Conservation (phyloP, 2,888 invertebrate genomes). For the Oligia strigilis region DNA sequence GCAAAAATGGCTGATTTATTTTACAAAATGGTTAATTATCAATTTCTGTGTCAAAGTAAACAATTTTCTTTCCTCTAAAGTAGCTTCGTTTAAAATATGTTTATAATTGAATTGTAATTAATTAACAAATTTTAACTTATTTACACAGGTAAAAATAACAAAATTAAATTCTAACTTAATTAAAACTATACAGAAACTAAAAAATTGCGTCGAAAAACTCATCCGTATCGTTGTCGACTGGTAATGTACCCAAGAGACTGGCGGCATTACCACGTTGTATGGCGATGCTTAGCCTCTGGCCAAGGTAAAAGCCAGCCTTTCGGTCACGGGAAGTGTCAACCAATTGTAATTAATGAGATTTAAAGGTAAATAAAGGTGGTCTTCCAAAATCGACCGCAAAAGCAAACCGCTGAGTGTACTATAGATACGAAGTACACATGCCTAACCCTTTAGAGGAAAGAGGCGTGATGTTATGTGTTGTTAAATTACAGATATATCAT, state of each 20-base stretch:
- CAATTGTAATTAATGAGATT: neutral
- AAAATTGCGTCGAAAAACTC: too few species aligned
- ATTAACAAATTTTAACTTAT: too few species aligned
- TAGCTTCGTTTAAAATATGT: neutral
- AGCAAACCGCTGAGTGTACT: neutral
- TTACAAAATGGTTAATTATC: neutral
- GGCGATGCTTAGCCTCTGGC: too few species aligned
- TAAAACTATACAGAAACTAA: too few species aligned
- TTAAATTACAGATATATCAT: neutral
- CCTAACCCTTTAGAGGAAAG: neutral
- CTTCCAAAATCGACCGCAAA: neutral
- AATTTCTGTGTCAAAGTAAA: neutral
- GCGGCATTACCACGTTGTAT: too few species aligned
- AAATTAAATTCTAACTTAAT: too few species aligned
- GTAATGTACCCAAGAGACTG: too few species aligned
- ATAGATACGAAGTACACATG: neutral
- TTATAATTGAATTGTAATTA: neutral
- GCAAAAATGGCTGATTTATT: neutral
- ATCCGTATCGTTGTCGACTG: too few species aligned
- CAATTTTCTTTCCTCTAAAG: neutral
- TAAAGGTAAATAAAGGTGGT: neutral
- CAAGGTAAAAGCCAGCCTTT: too few species aligned
- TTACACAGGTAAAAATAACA: too few species aligned
- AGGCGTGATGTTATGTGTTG: neutral
- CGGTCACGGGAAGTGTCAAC: too few species aligned